These are phyloP conservation scores for Troglohyphantes excavatus DNA, from an alignment of 2,888 invertebrate genomes.

Conservation along the genomic window DNA sequence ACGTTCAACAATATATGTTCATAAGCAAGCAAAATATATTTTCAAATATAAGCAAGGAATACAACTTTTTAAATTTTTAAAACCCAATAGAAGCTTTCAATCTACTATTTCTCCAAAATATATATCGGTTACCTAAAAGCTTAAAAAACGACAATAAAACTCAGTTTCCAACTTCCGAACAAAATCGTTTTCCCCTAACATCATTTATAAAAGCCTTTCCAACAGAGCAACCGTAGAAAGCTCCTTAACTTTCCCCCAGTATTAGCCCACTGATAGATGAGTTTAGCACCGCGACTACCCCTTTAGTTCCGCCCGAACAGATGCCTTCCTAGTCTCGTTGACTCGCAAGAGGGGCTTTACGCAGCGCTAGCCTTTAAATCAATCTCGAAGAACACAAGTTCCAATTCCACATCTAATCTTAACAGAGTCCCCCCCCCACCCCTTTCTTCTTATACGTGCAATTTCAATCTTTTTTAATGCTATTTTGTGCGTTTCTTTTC, in stretches of 20 bases:
- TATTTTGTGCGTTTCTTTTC: neutral
- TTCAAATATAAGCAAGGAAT: too few species aligned
- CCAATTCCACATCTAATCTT: slow-evolving; percentile 65
- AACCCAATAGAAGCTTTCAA: too few species aligned
- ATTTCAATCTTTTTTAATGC: slow-evolving; percentile 36
- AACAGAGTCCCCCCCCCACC: neutral
- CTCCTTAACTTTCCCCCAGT: slow-evolving; percentile 29
- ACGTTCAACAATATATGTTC: too few species aligned
- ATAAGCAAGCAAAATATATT: too few species aligned
- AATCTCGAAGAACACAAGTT: slow-evolving; percentile 49
- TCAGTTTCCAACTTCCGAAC: slow-evolving; percentile 17
- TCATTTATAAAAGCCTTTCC: slow-evolving; percentile 46
- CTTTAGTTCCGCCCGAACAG: slow-evolving; percentile 23
- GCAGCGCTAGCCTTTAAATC: slow-evolving; percentile 57
- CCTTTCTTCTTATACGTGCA: slow-evolving; percentile 21
- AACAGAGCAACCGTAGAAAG: slow-evolving; percentile 18
- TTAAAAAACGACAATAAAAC: neutral
- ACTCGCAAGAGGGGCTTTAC: slow-evolving; percentile 49
- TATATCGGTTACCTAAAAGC: neutral
- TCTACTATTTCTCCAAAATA: too few species aligned
- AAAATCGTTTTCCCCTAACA: slow-evolving; percentile 29
- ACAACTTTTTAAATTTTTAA: too few species aligned
- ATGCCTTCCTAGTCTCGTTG: slow-evolving; percentile 27
- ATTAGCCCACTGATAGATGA: slow-evolving; percentile 53
- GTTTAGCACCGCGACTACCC: slow-evolving; percentile 32